Evolutionary conservation across 2,113 vertebrate species (phyloP).

Genomic region (Tautogolabrus adspersus): DNA sequence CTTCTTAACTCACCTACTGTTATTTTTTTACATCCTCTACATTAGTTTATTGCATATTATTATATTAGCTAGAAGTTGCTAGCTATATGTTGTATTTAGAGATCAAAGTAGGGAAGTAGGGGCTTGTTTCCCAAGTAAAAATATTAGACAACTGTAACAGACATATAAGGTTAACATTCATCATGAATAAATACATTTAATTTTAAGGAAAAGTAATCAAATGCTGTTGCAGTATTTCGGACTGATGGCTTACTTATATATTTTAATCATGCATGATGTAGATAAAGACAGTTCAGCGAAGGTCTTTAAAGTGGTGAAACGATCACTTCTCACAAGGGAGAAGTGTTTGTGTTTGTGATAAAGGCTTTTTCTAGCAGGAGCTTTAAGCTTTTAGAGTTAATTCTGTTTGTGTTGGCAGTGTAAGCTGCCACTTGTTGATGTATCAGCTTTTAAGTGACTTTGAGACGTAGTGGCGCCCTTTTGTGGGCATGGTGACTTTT

Average conservation of each 20-base stretch:
- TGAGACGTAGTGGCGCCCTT: background rate
- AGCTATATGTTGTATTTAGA: background rate
- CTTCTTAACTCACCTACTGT: too few relatives aligned
- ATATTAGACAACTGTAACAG: too few relatives aligned
- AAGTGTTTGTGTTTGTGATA: background rate
- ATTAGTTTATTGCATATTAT: too few relatives aligned
- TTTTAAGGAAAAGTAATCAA: background rate
- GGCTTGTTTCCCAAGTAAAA: too few relatives aligned
- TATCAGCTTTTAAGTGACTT: background rate
- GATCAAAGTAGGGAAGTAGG: too few relatives aligned
- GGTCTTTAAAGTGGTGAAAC: background rate
- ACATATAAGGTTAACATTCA: too few relatives aligned
- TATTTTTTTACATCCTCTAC: too few relatives aligned
- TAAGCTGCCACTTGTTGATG: background rate
- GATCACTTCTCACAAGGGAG: background rate
- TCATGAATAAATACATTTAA: background rate
- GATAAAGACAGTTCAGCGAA: background rate
- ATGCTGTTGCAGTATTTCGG: background rate
- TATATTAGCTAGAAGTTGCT: too few relatives aligned
- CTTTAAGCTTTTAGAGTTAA: background rate
- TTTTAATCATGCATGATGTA: background rate
- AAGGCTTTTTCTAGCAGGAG: background rate
- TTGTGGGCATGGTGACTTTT: slow-evolving; percentile 9
- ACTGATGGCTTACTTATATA: background rate
- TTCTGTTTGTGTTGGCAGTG: background rate